Evolutionary conservation across 1,140 invertebrate genomes (phyloP), one percentile per base, ranked within the genome.

Genomic region (Calliphora vicina): DNA sequence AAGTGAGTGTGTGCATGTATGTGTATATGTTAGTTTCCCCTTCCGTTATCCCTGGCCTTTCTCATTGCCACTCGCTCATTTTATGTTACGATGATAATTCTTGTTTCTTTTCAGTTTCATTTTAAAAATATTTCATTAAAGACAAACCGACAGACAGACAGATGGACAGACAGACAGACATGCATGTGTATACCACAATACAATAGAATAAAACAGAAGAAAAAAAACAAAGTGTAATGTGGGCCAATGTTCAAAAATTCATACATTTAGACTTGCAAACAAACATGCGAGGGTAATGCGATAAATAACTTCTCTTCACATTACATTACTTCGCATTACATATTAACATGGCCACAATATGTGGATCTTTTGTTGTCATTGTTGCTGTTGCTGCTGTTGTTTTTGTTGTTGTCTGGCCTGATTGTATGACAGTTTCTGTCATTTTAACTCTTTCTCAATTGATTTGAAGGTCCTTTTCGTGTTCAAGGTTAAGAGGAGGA

Each of bases 41-140:
- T 67, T 67, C 23, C 61, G n/a, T 20, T n/a, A 67, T 67, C 61
- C 61, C 61, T 67, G 61, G 61, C 23, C 61, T 67, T 67, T 67
- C 61, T 67, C 61, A 67, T 67, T 67, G 61, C 61, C 61, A 67
- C 9, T 67, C 61, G 61, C 61, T 67, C 61, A 25, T 76, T 76
- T 35, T 35, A 73, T 26, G 27, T 35, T 76, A 76, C 15, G 26
- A 29, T 17, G 17, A n/a, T 15, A 27, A 26, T 35, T 17, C 13
- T 73, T 35, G 0, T 35, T 35, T 35, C 5, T 35, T 35, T 35
- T 35, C 5, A 1, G 5, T 1, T 35, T 35, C 10, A 35, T 35
- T 35, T 35, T 35, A 73, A 73, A 73, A 73, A n/a, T 12, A 29
- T 25, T 25, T 26, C 10, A 73, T 26, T 26, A 26, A 26, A 29